Percentiles rank a stretch among this genome's conserved stretches.
Evolutionary conservation across 2,113 vertebrate genomes (phyloP).

Genomic region (Chunga burmeisteri): DNA sequence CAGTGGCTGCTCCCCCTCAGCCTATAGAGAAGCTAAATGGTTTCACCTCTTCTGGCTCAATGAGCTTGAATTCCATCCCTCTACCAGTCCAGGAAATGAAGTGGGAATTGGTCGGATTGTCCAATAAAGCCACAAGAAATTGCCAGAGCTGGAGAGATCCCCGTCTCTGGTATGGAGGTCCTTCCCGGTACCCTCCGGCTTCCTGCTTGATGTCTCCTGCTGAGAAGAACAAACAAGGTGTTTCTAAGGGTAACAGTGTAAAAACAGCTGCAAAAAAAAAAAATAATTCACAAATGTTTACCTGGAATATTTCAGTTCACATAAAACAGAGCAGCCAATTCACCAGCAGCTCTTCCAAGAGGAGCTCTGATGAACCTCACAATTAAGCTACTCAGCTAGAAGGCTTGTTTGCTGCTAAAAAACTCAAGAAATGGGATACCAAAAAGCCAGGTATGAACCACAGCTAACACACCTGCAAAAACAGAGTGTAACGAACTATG

Average conservation of each 20-base stretch:
- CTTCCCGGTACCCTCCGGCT: conserved; percentile 81
- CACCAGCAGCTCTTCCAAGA: background rate
- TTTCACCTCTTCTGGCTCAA: conserved; percentile 96
- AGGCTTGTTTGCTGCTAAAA: background rate
- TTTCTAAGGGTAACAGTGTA: background rate
- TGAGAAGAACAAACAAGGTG: background rate
- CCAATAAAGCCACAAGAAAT: conserved; percentile 93
- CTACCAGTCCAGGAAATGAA: conserved; percentile 98
- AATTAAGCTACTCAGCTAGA: background rate
- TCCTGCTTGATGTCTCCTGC: conserved; percentile 94
- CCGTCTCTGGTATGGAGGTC: conserved; percentile 91
- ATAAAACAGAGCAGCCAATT: background rate
- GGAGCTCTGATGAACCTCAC: background rate
- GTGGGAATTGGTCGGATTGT: conserved; percentile 90
- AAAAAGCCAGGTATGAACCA: background rate
- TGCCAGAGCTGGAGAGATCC: conserved; percentile 98
- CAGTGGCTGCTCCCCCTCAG: background rate
- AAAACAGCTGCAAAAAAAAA: background rate
- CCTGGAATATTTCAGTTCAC: background rate
- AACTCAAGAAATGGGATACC: background rate
- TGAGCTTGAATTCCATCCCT: conserved; percentile 99
- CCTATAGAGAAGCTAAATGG: background rate
- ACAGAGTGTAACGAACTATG: accelerated
- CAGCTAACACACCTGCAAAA: background rate
- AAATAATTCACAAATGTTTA: background rate